Evolutionary conservation across 2,888 invertebrate genomes (phyloP).

Genomic region (Leptopilina myrica): DNA sequence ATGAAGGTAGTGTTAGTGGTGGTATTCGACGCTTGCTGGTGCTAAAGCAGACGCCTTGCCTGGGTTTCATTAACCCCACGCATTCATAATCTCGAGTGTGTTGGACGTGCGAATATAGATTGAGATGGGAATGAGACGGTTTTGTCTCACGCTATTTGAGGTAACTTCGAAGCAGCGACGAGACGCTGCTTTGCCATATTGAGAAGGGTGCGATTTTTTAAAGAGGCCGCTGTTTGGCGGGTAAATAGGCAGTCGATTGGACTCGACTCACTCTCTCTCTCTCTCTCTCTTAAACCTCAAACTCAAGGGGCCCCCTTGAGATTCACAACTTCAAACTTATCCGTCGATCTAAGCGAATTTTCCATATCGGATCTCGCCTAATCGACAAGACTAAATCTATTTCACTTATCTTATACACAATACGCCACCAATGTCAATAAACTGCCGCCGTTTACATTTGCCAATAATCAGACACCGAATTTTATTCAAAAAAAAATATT

Average conservation of each 20-base stretch:
- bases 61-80: slow-evolving; percentile 75
- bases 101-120: slow-evolving; percentile 77
- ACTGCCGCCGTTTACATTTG: too few species aligned
- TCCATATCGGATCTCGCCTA: slow-evolving; percentile 62
- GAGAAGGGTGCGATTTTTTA: slow-evolving; percentile 61
- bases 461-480: too few species aligned
- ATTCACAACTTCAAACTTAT: slow-evolving; percentile 58
- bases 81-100: slow-evolving; percentile 76
- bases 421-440: too few species aligned
- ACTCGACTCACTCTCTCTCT: too few species aligned
- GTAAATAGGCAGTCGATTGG: slow-evolving; percentile 72
- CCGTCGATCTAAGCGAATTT: slow-evolving; percentile 71
- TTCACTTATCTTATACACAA: neutral
- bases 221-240: slow-evolving; percentile 66
- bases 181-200: slow-evolving; percentile 40
- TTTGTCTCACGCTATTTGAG: slow-evolving; percentile 71
- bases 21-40: slow-evolving; percentile 57
- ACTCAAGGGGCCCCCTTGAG: too few species aligned
- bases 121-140: slow-evolving; percentile 76
- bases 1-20: slow-evolving; percentile 48
- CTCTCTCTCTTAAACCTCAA: neutral
- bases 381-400: slow-evolving; percentile 54
- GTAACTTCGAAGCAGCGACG: slow-evolving; percentile 51
- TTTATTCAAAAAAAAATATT: too few species aligned
- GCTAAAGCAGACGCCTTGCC: slow-evolving; percentile 74